Evolutionary conservation across 2,113 vertebrate genomes (phyloP).

Genomic region (Mirounga angustirostris): DNA sequence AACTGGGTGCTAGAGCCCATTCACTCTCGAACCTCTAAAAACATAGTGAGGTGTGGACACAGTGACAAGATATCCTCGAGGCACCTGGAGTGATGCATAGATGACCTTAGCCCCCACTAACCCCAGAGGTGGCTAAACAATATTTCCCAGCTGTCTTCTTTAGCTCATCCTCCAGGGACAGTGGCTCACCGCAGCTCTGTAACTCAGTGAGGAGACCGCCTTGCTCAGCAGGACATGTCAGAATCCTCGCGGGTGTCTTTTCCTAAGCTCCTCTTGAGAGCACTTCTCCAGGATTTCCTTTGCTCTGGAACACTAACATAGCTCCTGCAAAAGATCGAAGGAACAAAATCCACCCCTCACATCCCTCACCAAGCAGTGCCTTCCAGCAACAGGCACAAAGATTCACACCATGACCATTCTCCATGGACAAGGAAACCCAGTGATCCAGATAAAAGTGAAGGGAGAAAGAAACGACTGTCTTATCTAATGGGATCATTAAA

Average conservation of each 20-base stretch:
- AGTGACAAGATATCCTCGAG: background rate
- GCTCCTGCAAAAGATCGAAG: background rate
- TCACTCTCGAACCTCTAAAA: background rate
- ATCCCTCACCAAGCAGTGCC: background rate
- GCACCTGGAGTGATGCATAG: background rate
- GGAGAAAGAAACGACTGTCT: no score
- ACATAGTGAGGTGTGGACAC: background rate
- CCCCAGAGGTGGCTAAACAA: background rate
- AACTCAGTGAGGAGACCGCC: background rate
- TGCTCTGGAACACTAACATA: background rate
- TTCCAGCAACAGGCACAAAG: background rate
- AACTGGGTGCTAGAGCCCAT: background rate
- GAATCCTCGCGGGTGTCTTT: background rate
- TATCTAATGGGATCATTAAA: background rate
- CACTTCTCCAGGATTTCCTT: background rate
- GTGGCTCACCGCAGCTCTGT: background rate
- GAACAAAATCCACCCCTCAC: background rate
- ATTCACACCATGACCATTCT: no score
- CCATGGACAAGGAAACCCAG: background rate
- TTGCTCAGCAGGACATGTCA: background rate
- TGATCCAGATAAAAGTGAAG: background rate
- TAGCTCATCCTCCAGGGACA: accelerated
- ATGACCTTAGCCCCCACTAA: background rate
- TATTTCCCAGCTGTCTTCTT: accelerated
- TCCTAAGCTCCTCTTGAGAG: background rate